Percentiles rank a stretch among this genome's conserved stretches.
Evolutionary conservation across 1,140 invertebrate genomes (phyloP).

Genomic region (Halotydeus destructor): DNA sequence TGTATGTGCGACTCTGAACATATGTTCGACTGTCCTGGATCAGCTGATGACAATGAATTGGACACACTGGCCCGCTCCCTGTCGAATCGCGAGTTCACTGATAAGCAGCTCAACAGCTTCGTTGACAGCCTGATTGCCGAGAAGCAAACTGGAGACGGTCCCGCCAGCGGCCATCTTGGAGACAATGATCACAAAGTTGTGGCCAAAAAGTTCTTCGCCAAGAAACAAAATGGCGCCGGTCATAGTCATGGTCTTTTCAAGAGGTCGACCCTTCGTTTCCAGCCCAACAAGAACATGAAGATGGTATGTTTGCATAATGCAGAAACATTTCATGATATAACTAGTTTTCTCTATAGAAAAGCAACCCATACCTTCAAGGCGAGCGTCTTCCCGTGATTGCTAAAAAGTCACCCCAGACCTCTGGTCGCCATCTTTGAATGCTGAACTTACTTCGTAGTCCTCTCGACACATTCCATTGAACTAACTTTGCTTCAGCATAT

Average conservation of each 20-base stretch:
- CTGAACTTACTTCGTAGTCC: too few species aligned
- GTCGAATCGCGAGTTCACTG: constrained; percentile 19
- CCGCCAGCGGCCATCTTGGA: constrained; percentile 19
- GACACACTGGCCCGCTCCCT: constrained; percentile 25
- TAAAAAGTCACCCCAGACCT: too few species aligned
- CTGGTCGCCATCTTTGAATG: too few species aligned
- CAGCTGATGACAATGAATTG: constrained; percentile 24
- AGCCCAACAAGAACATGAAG: neutral
- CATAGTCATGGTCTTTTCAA: constrained; percentile 4
- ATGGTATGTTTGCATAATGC: too few species aligned
- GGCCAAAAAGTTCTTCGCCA: constrained; percentile 51
- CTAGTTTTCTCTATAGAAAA: too few species aligned
- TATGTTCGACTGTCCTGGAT: constrained; percentile 72
- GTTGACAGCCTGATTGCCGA: constrained; percentile 20
- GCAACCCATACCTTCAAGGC: too few species aligned
- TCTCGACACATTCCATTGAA: too few species aligned
- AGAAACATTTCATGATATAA: too few species aligned
- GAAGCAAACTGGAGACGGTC: constrained; percentile 13
- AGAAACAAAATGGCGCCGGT: constrained; percentile 35
- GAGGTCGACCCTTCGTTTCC: neutral
- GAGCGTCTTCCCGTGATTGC: too few species aligned
- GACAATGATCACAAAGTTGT: constrained; percentile 44
- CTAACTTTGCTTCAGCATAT: too few species aligned
- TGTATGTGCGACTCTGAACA: constrained; percentile 97
- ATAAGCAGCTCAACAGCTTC: constrained; percentile 17